A percentile compares a stretch with the other conserved stretches of the same genome.
These are phyloP conservation scores for Apostichopus japonicus DNA, from an alignment of 35 echinoderm and acorn worm species.

Conservation along the genomic window DNA sequence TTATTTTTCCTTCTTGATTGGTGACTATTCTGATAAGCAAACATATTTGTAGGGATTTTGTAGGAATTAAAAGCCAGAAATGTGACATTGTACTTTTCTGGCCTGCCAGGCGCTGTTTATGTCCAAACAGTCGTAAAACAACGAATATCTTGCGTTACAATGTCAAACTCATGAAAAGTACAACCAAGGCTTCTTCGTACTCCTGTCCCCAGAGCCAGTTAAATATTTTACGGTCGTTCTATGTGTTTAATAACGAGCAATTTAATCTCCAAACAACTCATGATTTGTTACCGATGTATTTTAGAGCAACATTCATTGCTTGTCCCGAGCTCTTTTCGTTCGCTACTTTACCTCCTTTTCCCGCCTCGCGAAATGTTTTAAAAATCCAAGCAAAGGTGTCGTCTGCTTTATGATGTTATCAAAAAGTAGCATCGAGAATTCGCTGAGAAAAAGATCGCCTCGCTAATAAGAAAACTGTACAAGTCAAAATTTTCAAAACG, in stretches of 20 bases:
- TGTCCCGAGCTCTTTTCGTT: background rate
- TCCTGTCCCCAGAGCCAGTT: background rate
- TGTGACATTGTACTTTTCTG: background rate
- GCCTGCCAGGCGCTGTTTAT: background rate
- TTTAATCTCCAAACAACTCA: background rate
- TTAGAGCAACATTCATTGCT: slow-evolving; percentile 17
- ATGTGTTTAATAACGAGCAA: slow-evolving; percentile 18
- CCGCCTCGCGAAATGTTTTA: too few relatives aligned
- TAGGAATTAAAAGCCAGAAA: background rate
- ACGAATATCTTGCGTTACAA: background rate
- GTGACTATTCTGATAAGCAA: too few relatives aligned
- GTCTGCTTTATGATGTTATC: too few relatives aligned
- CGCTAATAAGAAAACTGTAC: too few relatives aligned
- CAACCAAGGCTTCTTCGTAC: background rate
- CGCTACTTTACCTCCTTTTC: background rate
- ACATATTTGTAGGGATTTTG: too few relatives aligned
- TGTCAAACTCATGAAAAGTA: background rate
- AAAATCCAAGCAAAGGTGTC: too few relatives aligned
- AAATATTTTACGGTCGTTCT: background rate
- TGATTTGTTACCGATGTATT: background rate
- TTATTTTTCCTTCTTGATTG: too few relatives aligned
- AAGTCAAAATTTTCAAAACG: too few relatives aligned
- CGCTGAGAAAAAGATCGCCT: too few relatives aligned
- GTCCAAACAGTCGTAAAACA: background rate
- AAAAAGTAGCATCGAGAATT: too few relatives aligned